These are phyloP conservation scores for Pao palembangensis DNA, from an alignment of 2,113 vertebrate species.

Conservation along the genomic window DNA sequence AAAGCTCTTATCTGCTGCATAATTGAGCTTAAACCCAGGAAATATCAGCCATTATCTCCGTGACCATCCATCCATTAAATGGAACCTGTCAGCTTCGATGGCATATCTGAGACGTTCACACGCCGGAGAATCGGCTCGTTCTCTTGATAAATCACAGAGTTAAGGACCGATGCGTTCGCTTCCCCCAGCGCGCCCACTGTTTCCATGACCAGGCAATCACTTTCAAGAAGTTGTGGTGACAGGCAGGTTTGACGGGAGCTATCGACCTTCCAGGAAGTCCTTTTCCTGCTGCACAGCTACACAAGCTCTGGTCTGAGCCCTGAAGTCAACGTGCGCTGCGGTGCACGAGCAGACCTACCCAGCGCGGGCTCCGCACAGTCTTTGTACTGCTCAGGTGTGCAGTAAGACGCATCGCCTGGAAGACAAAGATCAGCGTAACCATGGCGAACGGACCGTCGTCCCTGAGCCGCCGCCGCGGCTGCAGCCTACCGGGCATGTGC, in stretches of 20 bases:
- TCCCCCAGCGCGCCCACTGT: background rate
- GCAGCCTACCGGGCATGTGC: slow-evolving; percentile 89
- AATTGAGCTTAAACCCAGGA: slow-evolving; percentile 24
- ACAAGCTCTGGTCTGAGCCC: background rate
- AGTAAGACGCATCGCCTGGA: slow-evolving; percentile 92
- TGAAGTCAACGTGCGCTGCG: background rate
- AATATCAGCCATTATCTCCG: slow-evolving; percentile 33
- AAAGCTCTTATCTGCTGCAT: slow-evolving; percentile 17
- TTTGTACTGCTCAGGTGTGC: slow-evolving; percentile 98
- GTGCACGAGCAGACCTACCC: slow-evolving; percentile 77
- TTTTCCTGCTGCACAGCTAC: background rate
- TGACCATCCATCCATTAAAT: slow-evolving; percentile 46
- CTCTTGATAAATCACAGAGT: slow-evolving; percentile 38
- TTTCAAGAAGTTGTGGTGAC: background rate
- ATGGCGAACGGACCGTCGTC: background rate
- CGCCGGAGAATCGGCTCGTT: background rate
- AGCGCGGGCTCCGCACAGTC: slow-evolving; percentile 96
- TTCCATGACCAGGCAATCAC: background rate
- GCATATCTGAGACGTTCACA: slow-evolving; percentile 28
- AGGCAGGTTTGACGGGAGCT: background rate
- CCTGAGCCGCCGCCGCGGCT: background rate
- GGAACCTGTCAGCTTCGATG: slow-evolving; percentile 30
- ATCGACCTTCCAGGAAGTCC: background rate
- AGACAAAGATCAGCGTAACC: slow-evolving; percentile 41
- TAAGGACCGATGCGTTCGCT: slow-evolving; percentile 4